A percentile compares a stretch with the other conserved stretches of the same genome.
phyloP scores from a whole-genome alignment of 2,113 vertebrate species.

The Ornithorhynchus anatinus region DNA sequence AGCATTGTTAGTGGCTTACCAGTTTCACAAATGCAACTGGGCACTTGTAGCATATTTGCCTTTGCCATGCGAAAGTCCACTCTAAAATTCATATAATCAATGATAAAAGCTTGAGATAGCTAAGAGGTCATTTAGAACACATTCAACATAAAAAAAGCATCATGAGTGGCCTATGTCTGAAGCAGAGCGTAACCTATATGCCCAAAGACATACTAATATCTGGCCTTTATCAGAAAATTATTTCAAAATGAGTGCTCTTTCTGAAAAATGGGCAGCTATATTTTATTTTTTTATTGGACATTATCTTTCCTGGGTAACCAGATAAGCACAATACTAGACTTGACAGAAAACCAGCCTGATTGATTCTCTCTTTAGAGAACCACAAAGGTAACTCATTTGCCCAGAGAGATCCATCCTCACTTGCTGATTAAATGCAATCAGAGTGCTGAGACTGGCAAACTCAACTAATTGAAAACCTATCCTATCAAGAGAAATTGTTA shows the following conservation, averaged over 20 bases:
- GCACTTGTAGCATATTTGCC: neutral
- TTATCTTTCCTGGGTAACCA: constrained; percentile 18
- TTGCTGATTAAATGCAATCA: constrained; percentile 69
- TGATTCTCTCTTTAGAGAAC: constrained; percentile 17
- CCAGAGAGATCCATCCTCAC: constrained; percentile 34
- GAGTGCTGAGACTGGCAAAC: constrained; percentile 43
- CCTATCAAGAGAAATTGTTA: constrained; percentile 57
- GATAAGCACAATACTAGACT: constrained; percentile 13
- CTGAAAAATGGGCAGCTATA: constrained; percentile 1
- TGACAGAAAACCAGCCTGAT: constrained; percentile 8
- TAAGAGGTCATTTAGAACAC: neutral
- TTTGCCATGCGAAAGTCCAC: neutral
- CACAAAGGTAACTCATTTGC: constrained; percentile 42
- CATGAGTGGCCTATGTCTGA: neutral
- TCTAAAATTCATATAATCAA: constrained; percentile 1
- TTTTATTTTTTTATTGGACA: constrained; percentile 35
- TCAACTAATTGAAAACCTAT: constrained; percentile 69
- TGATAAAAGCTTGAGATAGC: neutral
- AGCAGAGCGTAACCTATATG: constrained; percentile 30
- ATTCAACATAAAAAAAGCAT: constrained; percentile 5
- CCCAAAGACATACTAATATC: constrained; percentile 13
- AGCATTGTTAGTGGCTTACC: neutral
- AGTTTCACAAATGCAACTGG: neutral
- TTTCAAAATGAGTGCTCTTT: neutral
- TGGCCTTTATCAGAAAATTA: constrained; percentile 4